Evolutionary conservation across 2,888 invertebrate genomes (phyloP), one percentile per base, ranked within the genome.

Genomic region (Troilus luridus): DNA sequence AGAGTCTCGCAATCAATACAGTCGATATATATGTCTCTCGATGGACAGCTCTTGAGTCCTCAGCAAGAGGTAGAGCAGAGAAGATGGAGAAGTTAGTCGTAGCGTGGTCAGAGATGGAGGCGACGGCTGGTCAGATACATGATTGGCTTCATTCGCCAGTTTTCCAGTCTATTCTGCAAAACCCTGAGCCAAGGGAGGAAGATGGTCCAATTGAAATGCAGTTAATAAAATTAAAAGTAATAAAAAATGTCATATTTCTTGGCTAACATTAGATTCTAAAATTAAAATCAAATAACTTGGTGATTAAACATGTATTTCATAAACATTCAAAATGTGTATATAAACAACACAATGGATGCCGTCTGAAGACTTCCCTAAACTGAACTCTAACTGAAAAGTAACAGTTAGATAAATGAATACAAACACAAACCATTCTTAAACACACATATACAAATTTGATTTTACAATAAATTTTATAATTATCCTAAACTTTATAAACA

Each of bases 91-190:
- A 97, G 94, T 94, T 98, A 2, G 96, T 97, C 0, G 95, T 95
- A 11, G 96, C 96, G 93, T 98, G 98, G 98, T 96, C 96, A 92
- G 96, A 96, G 90, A 97, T 98, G 93, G 97, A 98, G 94, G 95
- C 95, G 6, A 97, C 97, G 93, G 96, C 97, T 0, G 96, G 96
- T 54, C 96, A 97, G 93, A 95, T 98, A 88, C 96, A 97, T 93
- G 95, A 96, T 11, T 98, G 98, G 98, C 85, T 90, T n/a, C 85
- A 90, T n/a, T 60, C 81, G 10, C 91, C 92, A 7, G 89, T 90
- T 21, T 90, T 92, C 27, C 92, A 92, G 60, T 88, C 88, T 21
- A 91, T 92, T 54, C 85, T 92, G 27, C 90, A 91, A 54, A 88
- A 90, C 64, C 92, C 92, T 62, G 91, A 91, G 8, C 67, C 81